A percentile compares a stretch with the other conserved stretches of the same genome.
These are phyloP conservation scores for Ferdinandea cuprea DNA, from an alignment of 2,888 invertebrate species.

Conservation along the genomic window DNA sequence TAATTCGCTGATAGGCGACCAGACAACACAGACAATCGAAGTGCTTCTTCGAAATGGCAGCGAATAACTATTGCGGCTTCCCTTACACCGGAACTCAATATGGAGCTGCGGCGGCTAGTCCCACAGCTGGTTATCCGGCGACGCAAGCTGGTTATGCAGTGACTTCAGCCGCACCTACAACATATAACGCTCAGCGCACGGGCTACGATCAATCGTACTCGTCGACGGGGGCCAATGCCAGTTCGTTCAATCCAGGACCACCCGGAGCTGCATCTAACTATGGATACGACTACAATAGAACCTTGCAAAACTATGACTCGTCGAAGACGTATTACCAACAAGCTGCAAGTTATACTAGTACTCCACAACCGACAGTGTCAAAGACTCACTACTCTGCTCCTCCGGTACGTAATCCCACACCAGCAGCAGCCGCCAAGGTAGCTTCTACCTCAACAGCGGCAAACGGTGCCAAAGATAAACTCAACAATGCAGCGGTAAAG, in stretches of 20 bases:
- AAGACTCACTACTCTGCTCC: conserved; percentile 84
- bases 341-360: conserved; percentile 84
- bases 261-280: conserved; percentile 86
- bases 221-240: conserved; percentile 86
- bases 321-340: conserved; percentile 94
- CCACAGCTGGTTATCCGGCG: conserved; percentile 91
- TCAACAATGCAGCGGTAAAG: conserved; percentile 77
- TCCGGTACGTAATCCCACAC: conserved; percentile 87
- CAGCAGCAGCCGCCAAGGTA: conserved; percentile 85
- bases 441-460: conserved; percentile 78
- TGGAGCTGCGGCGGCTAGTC: conserved; percentile 89
- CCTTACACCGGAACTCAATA: conserved; percentile 97
- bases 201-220: conserved; percentile 94
- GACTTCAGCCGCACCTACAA: conserved; percentile 91
- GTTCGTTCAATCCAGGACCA: conserved; percentile 75
- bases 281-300: conserved; percentile 87
- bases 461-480: conserved; percentile 80
- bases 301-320: conserved; percentile 90
- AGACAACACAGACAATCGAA: background rate
- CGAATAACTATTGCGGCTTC: conserved; percentile 98
- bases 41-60: conserved; percentile 76
- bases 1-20: background rate
- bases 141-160: conserved; percentile 93
- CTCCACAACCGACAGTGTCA: conserved; percentile 81
- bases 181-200: conserved; percentile 92